These are phyloP conservation scores for Pandemis corylana DNA, from an alignment of 2,888 invertebrate species.

Conservation along the genomic window DNA sequence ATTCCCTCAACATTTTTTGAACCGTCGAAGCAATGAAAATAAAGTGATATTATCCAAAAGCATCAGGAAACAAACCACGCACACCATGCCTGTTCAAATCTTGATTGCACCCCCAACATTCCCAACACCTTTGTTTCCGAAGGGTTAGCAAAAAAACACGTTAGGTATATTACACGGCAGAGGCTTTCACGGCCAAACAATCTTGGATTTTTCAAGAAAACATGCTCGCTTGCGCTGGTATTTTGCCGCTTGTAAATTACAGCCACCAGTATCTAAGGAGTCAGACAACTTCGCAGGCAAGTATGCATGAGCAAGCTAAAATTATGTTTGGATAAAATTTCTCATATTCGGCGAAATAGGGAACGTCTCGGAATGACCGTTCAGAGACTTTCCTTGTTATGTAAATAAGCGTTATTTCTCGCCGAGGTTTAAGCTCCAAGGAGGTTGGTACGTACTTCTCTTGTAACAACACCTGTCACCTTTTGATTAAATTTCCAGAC, in stretches of 20 bases:
- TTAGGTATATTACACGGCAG: background rate
- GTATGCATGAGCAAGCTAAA: background rate
- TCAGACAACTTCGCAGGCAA: background rate
- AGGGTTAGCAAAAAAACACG: background rate
- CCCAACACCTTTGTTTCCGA: background rate
- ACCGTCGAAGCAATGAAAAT: background rate
- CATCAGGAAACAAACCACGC: background rate
- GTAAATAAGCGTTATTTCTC: constrained; percentile 24
- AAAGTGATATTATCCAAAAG: background rate
- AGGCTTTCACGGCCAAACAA: background rate
- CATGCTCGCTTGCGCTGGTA: background rate
- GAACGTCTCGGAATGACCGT: constrained; percentile 24
- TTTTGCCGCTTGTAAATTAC: background rate
- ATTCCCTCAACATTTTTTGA: background rate
- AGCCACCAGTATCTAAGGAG: background rate
- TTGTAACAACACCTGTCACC: constrained; percentile 38
- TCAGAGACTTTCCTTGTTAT: constrained; percentile 27
- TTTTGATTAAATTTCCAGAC: constrained; percentile 39
- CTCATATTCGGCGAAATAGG: constrained; percentile 3
- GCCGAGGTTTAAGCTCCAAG: constrained; percentile 6
- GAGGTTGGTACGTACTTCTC: constrained; percentile 1
- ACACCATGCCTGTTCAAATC: background rate
- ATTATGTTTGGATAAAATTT: background rate
- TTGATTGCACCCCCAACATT: background rate
- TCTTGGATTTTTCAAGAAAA: constrained; percentile 1